These are phyloP conservation scores for Pteronotus mesoamericanus DNA, from an alignment of 2,797 vertebrate species.

Conservation along the genomic window DNA sequence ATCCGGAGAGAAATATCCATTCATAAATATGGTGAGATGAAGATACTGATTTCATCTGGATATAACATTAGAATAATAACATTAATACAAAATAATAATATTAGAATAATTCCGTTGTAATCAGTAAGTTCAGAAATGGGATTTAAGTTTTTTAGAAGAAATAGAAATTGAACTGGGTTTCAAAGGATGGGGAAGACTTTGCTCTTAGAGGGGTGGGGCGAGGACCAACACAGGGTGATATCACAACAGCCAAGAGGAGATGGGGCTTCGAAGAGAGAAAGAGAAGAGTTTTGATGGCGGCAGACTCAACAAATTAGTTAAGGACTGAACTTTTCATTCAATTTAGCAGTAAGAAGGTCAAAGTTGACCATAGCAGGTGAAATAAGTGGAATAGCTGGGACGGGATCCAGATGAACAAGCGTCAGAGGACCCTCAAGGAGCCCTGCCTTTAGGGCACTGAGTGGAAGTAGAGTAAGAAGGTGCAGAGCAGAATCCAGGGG, in stretches of 20 bases:
- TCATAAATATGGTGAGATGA: background rate
- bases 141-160: background rate
- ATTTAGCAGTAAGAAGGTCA: background rate
- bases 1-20: background rate
- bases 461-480: background rate
- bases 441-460: too few species aligned
- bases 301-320: background rate
- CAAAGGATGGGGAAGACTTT: background rate
- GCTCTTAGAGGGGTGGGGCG: background rate
- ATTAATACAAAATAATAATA: background rate
- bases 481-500: background rate
- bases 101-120: background rate
- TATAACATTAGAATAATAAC: background rate
- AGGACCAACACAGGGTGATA: background rate
- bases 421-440: background rate
- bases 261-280: background rate
- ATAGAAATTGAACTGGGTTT: background rate
- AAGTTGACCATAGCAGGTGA: background rate
- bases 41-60: background rate
- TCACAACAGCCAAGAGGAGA: too few species aligned
- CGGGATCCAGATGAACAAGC: background rate
- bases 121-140: background rate
- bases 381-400: background rate
- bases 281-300: background rate
- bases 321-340: background rate